Percentiles rank a stretch among this genome's conserved stretches.
Conservation (phyloP, 1,140 invertebrate genomes). For the Magallana ariakensis region DNA sequence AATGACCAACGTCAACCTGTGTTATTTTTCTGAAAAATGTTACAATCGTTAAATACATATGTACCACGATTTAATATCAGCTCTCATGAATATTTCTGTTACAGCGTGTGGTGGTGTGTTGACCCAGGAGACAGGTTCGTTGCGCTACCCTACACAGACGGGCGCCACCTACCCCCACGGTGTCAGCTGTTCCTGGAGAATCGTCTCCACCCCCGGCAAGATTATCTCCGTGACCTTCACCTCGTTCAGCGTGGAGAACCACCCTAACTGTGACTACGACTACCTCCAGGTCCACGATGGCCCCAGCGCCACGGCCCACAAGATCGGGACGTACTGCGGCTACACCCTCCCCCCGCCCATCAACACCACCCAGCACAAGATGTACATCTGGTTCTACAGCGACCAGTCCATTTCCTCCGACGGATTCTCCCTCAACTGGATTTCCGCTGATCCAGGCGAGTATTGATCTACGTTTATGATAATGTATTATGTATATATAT, state of each 20-base stretch:
- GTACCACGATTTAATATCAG: too few relatives aligned
- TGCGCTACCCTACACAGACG: conserved; percentile 65
- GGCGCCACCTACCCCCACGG: conserved; percentile 71
- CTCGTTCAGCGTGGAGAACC: conserved; percentile 79
- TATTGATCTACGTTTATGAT: too few relatives aligned
- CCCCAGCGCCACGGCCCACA: conserved; percentile 81
- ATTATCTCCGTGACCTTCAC: conserved; percentile 81
- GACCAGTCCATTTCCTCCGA: conserved; percentile 66
- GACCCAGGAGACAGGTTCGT: conserved; percentile 65
- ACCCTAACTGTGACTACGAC: conserved; percentile 75
- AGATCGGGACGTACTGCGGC: conserved; percentile 89
- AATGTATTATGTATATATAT: too few relatives aligned
- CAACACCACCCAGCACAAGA: conserved; percentile 85
- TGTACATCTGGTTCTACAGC: conserved; percentile 76
- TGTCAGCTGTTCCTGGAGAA: conserved; percentile 75
- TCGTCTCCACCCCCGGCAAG: conserved; percentile 60
- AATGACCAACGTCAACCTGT: too few relatives aligned
- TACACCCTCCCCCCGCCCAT: conserved; percentile 81
- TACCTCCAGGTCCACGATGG: conserved; percentile 85
- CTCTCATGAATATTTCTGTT: neutral
- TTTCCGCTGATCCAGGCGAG: conserved; percentile 78
- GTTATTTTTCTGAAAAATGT: too few relatives aligned
- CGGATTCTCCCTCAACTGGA: conserved; percentile 81
- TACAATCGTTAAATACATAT: too few relatives aligned
- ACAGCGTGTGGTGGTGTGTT: conserved; percentile 75